phyloP scores from a whole-genome alignment of 2,888 invertebrate genomes.

The Volucella inflata region DNA sequence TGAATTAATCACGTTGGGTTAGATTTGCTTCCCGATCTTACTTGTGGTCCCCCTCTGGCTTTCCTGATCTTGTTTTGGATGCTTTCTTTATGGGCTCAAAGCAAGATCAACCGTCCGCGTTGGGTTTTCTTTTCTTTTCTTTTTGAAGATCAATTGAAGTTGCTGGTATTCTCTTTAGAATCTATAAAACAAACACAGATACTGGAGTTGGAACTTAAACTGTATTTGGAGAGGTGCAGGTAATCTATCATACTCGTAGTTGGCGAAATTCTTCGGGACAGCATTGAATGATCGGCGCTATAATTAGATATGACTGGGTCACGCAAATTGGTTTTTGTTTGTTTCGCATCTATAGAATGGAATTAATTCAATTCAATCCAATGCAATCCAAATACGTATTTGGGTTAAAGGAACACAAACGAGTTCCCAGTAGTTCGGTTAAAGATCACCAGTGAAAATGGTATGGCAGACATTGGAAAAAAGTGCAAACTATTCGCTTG shows the following conservation, averaged over 20 bases:
- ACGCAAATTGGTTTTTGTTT: conserved; percentile 42
- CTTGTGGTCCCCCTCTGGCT: not conserved
- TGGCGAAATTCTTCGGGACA: not conserved
- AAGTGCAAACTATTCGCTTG: conserved; percentile 2
- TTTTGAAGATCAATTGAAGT: no score
- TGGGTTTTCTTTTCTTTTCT: conserved; percentile 28
- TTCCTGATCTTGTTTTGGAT: not conserved
- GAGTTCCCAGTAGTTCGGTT: conserved; percentile 33
- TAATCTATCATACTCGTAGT: not conserved
- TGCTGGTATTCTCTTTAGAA: not conserved
- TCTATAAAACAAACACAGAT: conserved; percentile 1
- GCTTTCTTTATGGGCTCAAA: conserved; percentile 13
- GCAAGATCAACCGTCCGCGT: not conserved
- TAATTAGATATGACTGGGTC: conserved; percentile 41
- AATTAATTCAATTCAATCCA: conserved; percentile 4
- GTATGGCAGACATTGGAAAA: conserved; percentile 22
- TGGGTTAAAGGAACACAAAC: conserved; percentile 48
- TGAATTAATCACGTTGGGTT: conserved; percentile 66
- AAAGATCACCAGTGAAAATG: not conserved
- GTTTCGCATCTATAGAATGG: not conserved
- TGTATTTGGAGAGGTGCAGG: no score
- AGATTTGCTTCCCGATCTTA: not conserved
- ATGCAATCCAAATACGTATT: conserved; percentile 22
- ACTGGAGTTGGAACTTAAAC: no score
- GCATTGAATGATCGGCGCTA: conserved; percentile 1